Base-by-base conservation (phyloP, 2,888 invertebrate species). In the Cantharis flavilabris region DNA sequence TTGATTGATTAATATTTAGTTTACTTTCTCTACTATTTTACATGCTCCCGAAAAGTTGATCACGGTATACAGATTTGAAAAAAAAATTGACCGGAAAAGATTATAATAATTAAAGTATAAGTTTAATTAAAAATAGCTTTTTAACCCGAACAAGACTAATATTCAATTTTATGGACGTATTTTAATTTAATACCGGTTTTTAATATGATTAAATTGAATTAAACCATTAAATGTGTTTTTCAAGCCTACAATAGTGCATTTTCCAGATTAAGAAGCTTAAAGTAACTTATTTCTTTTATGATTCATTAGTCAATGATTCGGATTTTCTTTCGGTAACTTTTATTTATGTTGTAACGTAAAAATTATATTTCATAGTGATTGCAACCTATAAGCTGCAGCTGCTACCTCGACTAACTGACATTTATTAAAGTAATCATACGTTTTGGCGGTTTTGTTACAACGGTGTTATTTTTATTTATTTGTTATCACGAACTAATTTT, bases 351-450 rank as follows among this genome's bases (percentile, higher is more conserved):
- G 49, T 28, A 79, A 76, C 67, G 79, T 78, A 82, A 79, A 81
- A 83, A 81, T 80, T 79, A 76, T 73, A 73, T 82, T 82, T 81
- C 79, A 80, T 80, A 76, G 80, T 82, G 80, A 83, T 83, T 82
- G 81, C 77, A 77, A 72, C 73, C 81, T 77, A 83, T 83, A 80
- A 73, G 72, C 67, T 79, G 75, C 83, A 83, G 80, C 81, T 81
- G 83, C 78, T 82, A 75, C 83, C 74, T 75, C 69, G 73, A 62
- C 73, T 71, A 30, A 76, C 70, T 81, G 83, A 80, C 82, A 79
- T 82, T 82, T 82, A 82, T 83, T 80, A 81, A 79, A 80, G 73
- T 76, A 77, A 71, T 76, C 73, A 71, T 77, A 78, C 75, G 78
- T 79, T 78, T 73, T 74, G 72, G 79, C 73, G 76, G 77, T 75